A percentile compares a stretch with the other conserved stretches of the same genome.
These are phyloP conservation scores for Crenuchus spilurus DNA, from an alignment of 2,797 vertebrate genomes.

Conservation along the genomic window DNA sequence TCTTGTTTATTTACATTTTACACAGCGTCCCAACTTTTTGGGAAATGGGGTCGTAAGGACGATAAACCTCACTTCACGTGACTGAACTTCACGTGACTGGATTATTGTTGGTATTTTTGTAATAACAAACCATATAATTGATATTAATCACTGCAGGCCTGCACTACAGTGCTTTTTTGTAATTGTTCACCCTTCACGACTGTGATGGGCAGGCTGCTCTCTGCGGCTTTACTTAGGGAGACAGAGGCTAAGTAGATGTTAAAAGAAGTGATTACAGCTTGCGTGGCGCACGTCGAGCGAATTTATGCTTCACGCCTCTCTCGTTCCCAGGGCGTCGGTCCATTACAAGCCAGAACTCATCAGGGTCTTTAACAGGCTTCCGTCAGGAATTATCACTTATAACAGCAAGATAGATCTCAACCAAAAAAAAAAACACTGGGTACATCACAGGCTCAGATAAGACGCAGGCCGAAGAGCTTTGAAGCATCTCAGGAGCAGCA, in stretches of 20 bases:
- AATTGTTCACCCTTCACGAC: neutral
- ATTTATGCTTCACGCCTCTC: constrained; percentile 9
- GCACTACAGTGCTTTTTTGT: neutral
- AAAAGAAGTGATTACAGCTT: constrained; percentile 40
- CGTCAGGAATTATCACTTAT: constrained; percentile 25
- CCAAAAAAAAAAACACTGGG: neutral
- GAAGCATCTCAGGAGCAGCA: neutral
- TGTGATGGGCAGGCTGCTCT: neutral
- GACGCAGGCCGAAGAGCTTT: constrained; percentile 14
- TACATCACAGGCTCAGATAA: neutral
- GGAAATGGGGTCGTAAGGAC: too few relatives aligned
- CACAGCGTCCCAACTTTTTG: too few relatives aligned
- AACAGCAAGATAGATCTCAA: neutral
- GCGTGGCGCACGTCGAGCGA: neutral
- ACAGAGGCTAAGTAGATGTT: constrained; percentile 35
- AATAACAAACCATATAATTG: too few relatives aligned
- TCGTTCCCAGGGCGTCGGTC: neutral
- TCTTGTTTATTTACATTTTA: too few relatives aligned
- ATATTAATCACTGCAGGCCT: neutral
- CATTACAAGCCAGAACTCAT: constrained; percentile 23
- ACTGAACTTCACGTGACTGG: too few relatives aligned
- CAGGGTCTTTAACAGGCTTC: constrained; percentile 3
- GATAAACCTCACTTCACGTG: too few relatives aligned
- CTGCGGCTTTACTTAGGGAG: neutral
- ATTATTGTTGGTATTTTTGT: too few relatives aligned